Evolutionary conservation across 1,140 invertebrate species (phyloP).

Genomic region (Phenacoccus solenopsis): DNA sequence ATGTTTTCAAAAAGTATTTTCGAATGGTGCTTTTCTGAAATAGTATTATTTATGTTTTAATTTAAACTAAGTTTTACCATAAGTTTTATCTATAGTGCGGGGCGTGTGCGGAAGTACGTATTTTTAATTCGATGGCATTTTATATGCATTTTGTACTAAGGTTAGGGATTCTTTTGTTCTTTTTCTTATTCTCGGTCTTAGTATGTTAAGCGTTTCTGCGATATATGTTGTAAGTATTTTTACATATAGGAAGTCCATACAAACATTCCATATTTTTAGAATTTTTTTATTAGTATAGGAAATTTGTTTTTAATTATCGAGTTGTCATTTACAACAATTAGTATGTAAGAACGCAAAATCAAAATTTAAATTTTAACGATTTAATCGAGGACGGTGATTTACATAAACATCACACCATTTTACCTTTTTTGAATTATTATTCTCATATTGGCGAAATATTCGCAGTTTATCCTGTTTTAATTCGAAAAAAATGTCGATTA

Average conservation of each 20-base stretch:
- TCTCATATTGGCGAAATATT: too few species aligned
- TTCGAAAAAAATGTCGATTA: too few species aligned
- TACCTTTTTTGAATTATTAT: too few species aligned
- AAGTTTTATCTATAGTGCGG: not conserved
- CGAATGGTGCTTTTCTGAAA: not conserved
- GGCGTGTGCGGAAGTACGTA: not conserved
- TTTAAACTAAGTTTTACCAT: not conserved
- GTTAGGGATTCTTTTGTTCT: too few species aligned
- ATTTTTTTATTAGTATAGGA: too few species aligned
- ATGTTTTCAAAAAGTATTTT: too few species aligned
- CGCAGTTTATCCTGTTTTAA: too few species aligned
- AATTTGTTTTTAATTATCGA: not conserved
- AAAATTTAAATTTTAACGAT: not conserved
- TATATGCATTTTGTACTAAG: too few species aligned
- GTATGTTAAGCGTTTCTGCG: not conserved
- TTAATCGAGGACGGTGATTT: not conserved
- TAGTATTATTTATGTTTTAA: not conserved
- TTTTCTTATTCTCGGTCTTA: too few species aligned
- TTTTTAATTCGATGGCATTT: too few species aligned
- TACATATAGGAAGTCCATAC: not conserved
- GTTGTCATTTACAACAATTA: not conserved
- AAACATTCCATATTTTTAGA: not conserved
- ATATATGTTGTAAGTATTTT: not conserved
- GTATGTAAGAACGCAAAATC: not conserved
- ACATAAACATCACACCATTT: too few species aligned